Conservation (phyloP, 2,797 vertebrate genomes). For the Holocentrus rufus region DNA sequence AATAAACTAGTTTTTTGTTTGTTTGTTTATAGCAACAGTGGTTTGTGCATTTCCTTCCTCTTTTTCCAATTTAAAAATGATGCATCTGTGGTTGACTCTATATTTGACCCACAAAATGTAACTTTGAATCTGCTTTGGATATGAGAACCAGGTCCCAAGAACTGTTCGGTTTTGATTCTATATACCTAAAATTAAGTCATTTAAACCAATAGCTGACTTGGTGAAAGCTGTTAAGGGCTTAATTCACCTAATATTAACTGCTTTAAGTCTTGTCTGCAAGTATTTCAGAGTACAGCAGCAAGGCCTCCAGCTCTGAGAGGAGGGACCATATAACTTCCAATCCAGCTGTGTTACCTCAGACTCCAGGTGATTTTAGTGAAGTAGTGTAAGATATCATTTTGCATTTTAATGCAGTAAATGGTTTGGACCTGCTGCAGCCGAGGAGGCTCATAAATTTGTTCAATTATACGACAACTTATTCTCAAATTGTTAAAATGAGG, state of each 20-base stretch:
- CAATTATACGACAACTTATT: too few relatives aligned
- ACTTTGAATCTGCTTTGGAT: neutral
- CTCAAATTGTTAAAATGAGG: too few relatives aligned
- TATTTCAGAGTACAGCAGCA: neutral
- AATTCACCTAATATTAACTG: neutral
- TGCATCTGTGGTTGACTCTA: neutral
- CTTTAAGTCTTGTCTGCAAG: neutral
- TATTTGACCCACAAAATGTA: neutral
- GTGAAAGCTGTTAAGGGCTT: neutral
- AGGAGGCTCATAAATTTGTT: too few relatives aligned
- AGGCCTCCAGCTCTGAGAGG: slow-evolving; percentile 11
- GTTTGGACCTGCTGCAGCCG: too few relatives aligned
- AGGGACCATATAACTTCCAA: slow-evolving; percentile 20
- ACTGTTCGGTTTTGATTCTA: neutral
- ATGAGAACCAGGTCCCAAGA: neutral
- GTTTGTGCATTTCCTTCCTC: too few relatives aligned
- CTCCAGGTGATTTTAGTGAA: neutral
- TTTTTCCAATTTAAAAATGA: neutral
- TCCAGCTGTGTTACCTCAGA: neutral
- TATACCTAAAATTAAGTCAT: neutral
- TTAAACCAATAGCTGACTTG: neutral
- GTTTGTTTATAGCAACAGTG: too few relatives aligned
- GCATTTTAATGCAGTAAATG: too few relatives aligned
- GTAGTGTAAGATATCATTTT: too few relatives aligned
- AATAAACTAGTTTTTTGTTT: too few relatives aligned